These are phyloP conservation scores for Ennomos fuscantarius DNA, from an alignment of 2,888 invertebrate genomes.

Conservation along the genomic window DNA sequence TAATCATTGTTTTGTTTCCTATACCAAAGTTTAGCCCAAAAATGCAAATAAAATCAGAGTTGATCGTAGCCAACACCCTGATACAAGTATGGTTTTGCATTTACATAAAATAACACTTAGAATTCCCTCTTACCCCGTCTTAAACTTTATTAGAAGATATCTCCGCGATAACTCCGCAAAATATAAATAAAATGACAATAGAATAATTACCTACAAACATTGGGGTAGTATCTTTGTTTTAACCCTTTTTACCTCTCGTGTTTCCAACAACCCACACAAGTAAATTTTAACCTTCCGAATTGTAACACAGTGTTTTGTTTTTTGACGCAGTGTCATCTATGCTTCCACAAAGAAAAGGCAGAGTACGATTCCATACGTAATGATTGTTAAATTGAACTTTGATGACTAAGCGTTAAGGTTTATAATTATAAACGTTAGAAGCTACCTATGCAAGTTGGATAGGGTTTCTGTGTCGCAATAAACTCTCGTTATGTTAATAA, in stretches of 20 bases:
- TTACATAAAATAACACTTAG: conserved; percentile 82
- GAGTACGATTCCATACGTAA: neutral
- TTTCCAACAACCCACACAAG: conserved; percentile 4
- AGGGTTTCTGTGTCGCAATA: conserved; percentile 34
- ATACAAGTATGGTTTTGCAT: conserved; percentile 70
- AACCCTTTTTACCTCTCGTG: conserved; percentile 50
- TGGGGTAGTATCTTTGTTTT: conserved; percentile 45
- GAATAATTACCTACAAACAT: conserved; percentile 73
- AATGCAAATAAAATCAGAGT: conserved; percentile 40
- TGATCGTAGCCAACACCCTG: conserved; percentile 36
- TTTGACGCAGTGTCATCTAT: conserved; percentile 7
- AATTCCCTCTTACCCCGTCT: conserved; percentile 65
- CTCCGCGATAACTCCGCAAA: conserved; percentile 71
- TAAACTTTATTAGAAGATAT: conserved; percentile 79
- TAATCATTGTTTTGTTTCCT: too few species aligned
- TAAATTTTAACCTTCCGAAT: neutral
- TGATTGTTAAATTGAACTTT: conserved; percentile 13
- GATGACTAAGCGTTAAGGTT: neutral
- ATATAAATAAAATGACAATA: conserved; percentile 82
- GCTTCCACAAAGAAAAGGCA: neutral
- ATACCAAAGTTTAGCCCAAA: conserved; percentile 21
- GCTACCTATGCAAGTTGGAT: conserved; percentile 32
- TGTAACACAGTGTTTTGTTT: conserved; percentile 2
- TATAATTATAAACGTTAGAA: neutral
- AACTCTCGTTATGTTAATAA: conserved; percentile 36